These are phyloP conservation scores for Gryllus bimaculatus DNA, from an alignment of 1,140 invertebrate genomes.

Conservation along the genomic window DNA sequence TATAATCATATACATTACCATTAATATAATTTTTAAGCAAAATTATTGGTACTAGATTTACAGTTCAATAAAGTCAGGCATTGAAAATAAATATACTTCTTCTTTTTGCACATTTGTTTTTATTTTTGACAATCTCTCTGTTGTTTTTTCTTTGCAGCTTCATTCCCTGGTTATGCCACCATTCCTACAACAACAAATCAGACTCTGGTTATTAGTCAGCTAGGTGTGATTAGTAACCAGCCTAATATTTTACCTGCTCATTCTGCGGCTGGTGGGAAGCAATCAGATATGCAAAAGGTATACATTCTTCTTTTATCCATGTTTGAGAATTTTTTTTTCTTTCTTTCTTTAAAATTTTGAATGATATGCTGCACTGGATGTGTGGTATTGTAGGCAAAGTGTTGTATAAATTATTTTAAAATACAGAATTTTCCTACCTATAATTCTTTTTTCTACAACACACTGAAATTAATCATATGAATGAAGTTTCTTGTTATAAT, in stretches of 20 bases:
- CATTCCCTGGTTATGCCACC: conserved; percentile 57
- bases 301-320: too few species aligned
- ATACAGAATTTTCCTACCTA: neutral
- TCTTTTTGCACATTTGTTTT: conserved; percentile 7
- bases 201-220: conserved; percentile 69
- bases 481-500: neutral
- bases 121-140: neutral
- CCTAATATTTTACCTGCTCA: conserved; percentile 50
- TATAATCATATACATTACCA: too few species aligned
- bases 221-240: conserved; percentile 62
- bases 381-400: too few species aligned
- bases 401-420: too few species aligned
- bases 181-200: conserved; percentile 67
- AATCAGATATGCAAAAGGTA: conserved; percentile 33
- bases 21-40: too few species aligned
- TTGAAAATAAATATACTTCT: too few species aligned
- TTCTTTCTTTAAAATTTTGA: too few species aligned
- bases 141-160: conserved; percentile 31
- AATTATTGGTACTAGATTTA: too few species aligned
- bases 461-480: neutral
- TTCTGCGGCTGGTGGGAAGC: conserved; percentile 30
- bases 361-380: too few species aligned
- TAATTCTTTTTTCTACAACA: neutral
- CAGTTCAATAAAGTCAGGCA: neutral
- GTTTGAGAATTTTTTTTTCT: too few species aligned